Percentiles rank a stretch among this genome's conserved stretches.
Evolutionary conservation across 2,888 invertebrate species (phyloP).

Genomic region (Dusona sp.): DNA sequence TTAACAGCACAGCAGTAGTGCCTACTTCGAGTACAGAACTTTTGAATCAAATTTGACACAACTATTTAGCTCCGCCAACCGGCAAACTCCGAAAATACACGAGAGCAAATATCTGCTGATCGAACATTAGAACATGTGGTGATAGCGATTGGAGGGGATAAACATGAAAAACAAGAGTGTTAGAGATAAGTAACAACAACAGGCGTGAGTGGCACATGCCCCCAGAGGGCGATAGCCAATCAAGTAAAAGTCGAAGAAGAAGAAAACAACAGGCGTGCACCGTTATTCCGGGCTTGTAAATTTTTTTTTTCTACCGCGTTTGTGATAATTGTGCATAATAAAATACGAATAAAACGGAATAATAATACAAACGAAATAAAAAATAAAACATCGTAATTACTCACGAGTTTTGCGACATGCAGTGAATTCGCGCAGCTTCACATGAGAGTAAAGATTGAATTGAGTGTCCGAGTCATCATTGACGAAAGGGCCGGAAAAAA

Average conservation of each 20-base stretch:
- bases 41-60: neutral
- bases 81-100: constrained; percentile 15
- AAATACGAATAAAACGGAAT: neutral
- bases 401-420: constrained; percentile 21
- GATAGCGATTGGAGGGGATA: neutral
- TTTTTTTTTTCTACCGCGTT: constrained; percentile 11
- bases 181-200: constrained; percentile 28
- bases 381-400: constrained; percentile 4
- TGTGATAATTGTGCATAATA: constrained; percentile 24
- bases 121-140: neutral
- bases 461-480: constrained; percentile 21
- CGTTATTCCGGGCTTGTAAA: constrained; percentile 18
- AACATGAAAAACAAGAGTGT: constrained; percentile 42
- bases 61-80: neutral
- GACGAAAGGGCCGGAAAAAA: constrained; percentile 29
- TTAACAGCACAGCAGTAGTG: neutral
- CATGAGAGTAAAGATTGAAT: constrained; percentile 24
- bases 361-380: neutral
- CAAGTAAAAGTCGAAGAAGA: constrained; percentile 16
- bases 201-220: constrained; percentile 27
- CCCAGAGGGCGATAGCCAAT: constrained; percentile 45
- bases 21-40: neutral
- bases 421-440: constrained; percentile 18
- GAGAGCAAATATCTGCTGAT: constrained; percentile 5
- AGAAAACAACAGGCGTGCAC: constrained; percentile 29